These are phyloP conservation scores for Centropristis striata DNA, from an alignment of 2,113 vertebrate genomes.

Conservation along the genomic window DNA sequence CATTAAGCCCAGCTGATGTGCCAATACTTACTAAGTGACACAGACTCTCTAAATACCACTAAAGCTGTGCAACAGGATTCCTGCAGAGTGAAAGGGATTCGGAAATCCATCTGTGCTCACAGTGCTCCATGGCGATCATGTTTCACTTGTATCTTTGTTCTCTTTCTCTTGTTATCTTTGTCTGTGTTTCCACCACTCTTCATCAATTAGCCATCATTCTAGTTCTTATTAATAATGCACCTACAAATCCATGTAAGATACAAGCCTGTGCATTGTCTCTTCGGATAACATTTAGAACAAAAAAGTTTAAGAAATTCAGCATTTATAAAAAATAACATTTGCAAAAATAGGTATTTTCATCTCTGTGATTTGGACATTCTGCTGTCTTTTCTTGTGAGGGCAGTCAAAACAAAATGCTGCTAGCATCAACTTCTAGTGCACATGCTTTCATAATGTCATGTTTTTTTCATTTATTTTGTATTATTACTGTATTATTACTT, in stretches of 20 bases:
- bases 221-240: conserved; percentile 81
- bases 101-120: conserved; percentile 60
- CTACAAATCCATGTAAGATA: not conserved
- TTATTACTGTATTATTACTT: too few species aligned
- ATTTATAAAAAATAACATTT: not conserved
- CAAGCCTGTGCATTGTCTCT: not conserved
- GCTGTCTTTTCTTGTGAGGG: not conserved
- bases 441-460: not conserved
- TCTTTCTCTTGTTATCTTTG: not conserved
- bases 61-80: conserved; percentile 44
- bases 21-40: conserved; percentile 23
- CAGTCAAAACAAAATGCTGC: too few species aligned
- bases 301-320: not conserved
- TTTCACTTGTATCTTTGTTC: conserved; percentile 67
- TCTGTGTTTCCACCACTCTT: conserved; percentile 74
- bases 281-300: not conserved
- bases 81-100: conserved; percentile 44
- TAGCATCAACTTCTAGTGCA: not conserved
- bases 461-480: not conserved
- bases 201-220: conserved; percentile 83
- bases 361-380: not conserved
- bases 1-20: conserved; percentile 8
- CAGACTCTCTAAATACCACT: conserved; percentile 39
- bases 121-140: conserved; percentile 53
- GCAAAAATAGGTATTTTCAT: not conserved